Evolutionary conservation across 1,140 invertebrate genomes (phyloP), one percentile per base, ranked within the genome.

Genomic region (Frieseomelitta varia): DNA sequence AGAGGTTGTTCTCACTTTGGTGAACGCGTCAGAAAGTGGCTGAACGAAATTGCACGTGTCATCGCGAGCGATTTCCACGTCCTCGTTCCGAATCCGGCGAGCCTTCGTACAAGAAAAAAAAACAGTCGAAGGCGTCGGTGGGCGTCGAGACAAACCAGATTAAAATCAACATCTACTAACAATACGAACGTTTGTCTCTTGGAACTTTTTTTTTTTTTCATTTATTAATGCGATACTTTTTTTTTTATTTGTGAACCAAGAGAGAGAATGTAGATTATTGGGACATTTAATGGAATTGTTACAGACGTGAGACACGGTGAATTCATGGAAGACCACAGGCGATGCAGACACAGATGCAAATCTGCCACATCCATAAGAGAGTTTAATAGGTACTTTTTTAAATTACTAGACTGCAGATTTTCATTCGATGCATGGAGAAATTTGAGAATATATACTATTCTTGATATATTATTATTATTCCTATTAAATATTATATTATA

Each of bases 291-390:
- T n/a, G 11, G 39, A 6, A 39, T 30, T 21, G 15, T 61, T 79
- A 11, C n/a, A 84, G 82, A 84, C 6, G 39, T 79, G 58, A 71
- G 77, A 51, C 82, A 84, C 19, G 67, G 76, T 21, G 77, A 84
- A 12, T 72, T 72, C 2, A 30, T 72, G 82, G 82, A 79, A 61
- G 68, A 84, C 19, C 68, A 72, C 1, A 84, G 68, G 51, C 67
- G 77, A 51, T 21, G 19, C 12, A 72, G 68, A 19, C 68, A 79
- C 56, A 79, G 56, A 21, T 63, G n/a, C 58, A 84, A 65, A 24
- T 67, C 82, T 1, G 39, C 39, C 39, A 55, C 47, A 0, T 19
- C 76, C 0, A 71, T 79, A 14, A 55, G 56, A 47, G 39, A 79
- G 3, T 15, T 69, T 17, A 47, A 72, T 1, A 84, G 82, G 82